Evolutionary conservation across 1,140 invertebrate genomes (phyloP).

Genomic region (Drusus annulatus): DNA sequence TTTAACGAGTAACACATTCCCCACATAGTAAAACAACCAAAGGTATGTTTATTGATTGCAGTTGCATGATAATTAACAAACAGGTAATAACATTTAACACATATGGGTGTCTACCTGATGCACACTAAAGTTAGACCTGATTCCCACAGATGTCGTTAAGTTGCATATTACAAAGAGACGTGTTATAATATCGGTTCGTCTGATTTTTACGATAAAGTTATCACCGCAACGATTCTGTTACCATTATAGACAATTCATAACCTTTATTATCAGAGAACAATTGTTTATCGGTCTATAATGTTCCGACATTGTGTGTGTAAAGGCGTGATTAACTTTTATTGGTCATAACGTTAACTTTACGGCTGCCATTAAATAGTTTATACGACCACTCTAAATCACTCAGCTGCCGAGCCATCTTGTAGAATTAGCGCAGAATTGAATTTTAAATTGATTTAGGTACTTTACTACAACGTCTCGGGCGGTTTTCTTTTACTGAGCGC

Average conservation of each 20-base stretch:
- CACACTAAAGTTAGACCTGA: not conserved
- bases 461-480: constrained; percentile 45
- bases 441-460: constrained; percentile 54
- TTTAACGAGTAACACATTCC: too few relatives aligned
- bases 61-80: too few relatives aligned
- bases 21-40: too few relatives aligned
- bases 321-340: constrained; percentile 57
- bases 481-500: not conserved
- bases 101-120: not conserved
- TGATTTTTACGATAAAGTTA: constrained; percentile 36
- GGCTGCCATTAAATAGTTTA: constrained; percentile 54
- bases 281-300: constrained; percentile 51
- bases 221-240: constrained; percentile 25
- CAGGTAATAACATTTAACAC: too few relatives aligned
- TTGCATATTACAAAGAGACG: not conserved
- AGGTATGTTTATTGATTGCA: too few relatives aligned
- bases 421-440: constrained; percentile 56
- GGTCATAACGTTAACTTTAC: constrained; percentile 56
- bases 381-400: constrained; percentile 56
- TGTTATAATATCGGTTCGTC: constrained; percentile 6
- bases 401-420: constrained; percentile 48
- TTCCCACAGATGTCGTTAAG: constrained; percentile 6
- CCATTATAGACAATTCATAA: constrained; percentile 36
- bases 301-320: constrained; percentile 42
- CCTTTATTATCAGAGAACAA: constrained; percentile 47